Percentiles rank a stretch among this genome's conserved stretches.
Evolutionary conservation across 2,113 vertebrate genomes (phyloP).

Genomic region (Callocephalon fimbriatum): DNA sequence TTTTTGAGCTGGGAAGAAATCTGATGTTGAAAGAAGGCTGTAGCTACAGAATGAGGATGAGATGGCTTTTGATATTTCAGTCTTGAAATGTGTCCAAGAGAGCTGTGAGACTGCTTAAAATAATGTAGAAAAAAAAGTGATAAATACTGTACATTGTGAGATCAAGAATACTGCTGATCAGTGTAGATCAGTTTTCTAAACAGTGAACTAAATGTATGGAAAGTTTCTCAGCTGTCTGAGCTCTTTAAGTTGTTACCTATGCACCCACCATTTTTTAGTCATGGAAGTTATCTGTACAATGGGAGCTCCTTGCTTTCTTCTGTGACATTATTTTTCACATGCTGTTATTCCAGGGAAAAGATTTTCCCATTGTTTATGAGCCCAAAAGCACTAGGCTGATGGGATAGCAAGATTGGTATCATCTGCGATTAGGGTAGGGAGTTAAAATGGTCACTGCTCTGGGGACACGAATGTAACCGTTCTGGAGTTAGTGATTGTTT

Average conservation of each 20-base stretch:
- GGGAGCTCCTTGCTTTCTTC: not conserved
- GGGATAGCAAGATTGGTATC: not conserved
- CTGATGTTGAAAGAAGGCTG: not conserved
- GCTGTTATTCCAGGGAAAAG: not conserved
- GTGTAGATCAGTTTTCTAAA: not conserved
- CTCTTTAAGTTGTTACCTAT: not conserved
- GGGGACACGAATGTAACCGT: not conserved
- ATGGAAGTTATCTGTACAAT: not conserved
- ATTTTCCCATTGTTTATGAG: not conserved
- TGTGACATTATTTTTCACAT: not conserved
- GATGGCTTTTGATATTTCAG: not conserved
- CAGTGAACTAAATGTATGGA: not conserved
- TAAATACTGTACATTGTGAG: not conserved
- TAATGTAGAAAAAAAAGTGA: not conserved
- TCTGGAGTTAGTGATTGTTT: not conserved
- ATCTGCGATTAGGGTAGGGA: not conserved
- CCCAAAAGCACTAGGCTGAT: not conserved
- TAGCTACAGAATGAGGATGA: not conserved
- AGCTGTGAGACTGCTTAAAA: not conserved
- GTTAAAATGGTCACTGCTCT: not conserved
- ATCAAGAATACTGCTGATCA: not conserved
- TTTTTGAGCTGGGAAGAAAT: not conserved
- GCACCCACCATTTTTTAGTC: not conserved
- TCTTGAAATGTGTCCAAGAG: not conserved
- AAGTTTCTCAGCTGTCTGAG: not conserved